Evolutionary conservation across 2,113 vertebrate genomes (phyloP).

Genomic region (Herpailurus yagouaroundi): DNA sequence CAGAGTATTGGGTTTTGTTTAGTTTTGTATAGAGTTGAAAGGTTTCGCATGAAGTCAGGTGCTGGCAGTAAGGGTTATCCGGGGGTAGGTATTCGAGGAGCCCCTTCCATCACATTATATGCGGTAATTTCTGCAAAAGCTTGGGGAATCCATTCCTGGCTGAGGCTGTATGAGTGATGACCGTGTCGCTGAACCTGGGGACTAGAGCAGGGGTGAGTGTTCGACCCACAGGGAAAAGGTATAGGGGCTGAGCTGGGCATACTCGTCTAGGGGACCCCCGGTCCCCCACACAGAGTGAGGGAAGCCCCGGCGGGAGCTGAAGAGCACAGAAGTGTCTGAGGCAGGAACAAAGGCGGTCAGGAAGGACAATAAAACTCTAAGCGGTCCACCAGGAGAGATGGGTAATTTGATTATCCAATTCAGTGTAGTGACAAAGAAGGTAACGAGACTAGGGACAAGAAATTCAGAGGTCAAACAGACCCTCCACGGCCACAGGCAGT

Average conservation of each 20-base stretch:
- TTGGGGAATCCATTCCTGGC: background rate
- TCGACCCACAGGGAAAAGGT: background rate
- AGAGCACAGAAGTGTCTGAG: background rate
- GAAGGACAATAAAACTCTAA: background rate
- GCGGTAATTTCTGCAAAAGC: background rate
- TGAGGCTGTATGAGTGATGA: no score
- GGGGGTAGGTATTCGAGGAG: background rate
- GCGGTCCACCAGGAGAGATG: background rate
- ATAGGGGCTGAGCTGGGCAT: background rate
- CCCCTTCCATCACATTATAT: background rate
- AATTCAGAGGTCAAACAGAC: background rate
- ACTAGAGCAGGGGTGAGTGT: background rate
- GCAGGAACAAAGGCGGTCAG: background rate
- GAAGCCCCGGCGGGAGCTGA: background rate
- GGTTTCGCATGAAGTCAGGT: background rate
- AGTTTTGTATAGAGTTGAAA: background rate
- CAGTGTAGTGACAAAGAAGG: background rate
- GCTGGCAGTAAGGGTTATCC: background rate
- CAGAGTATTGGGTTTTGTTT: background rate
- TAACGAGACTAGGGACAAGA: background rate
- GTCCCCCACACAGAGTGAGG: background rate
- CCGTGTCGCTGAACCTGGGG: background rate
- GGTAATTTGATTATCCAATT: background rate
- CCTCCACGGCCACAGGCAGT: background rate
- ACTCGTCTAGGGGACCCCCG: background rate